These are phyloP conservation scores for Drosophila nannoptera DNA, from an alignment of 1,140 invertebrate species.

Conservation along the genomic window DNA sequence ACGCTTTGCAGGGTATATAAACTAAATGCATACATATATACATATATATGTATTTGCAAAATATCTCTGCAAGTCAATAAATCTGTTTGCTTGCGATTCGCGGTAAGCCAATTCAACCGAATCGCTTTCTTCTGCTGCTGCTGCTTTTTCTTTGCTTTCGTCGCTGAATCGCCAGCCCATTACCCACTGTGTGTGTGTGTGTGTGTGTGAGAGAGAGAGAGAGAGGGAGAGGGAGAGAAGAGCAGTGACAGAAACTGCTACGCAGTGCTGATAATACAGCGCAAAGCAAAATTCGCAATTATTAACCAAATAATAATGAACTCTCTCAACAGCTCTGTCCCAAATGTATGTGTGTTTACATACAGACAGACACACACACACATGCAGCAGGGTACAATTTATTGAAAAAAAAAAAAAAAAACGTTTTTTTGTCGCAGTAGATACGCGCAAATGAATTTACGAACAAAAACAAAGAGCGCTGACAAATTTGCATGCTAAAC, in stretches of 20 bases:
- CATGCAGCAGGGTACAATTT: too few relatives aligned
- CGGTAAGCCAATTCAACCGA: slow-evolving; percentile 64
- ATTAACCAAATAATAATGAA: slow-evolving; percentile 65
- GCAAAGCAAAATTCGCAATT: slow-evolving; percentile 59
- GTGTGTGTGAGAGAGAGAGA: neutral
- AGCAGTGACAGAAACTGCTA: slow-evolving; percentile 12
- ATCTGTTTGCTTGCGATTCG: slow-evolving; percentile 53
- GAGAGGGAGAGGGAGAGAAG: slow-evolving; percentile 15
- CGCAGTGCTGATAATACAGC: slow-evolving; percentile 67
- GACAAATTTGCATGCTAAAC: slow-evolving; percentile 62
- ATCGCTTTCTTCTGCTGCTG: slow-evolving; percentile 37
- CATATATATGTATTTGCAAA: neutral
- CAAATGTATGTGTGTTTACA: neutral
- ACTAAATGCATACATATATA: slow-evolving; percentile 22
- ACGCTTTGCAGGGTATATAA: slow-evolving; percentile 40
- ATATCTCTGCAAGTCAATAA: slow-evolving; percentile 45
- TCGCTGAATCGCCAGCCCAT: slow-evolving; percentile 8
- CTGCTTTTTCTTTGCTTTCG: slow-evolving; percentile 35
- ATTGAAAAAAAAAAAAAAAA: neutral
- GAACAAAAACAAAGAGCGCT: slow-evolving; percentile 33
- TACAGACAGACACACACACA: slow-evolving; percentile 13
- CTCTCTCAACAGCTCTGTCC: slow-evolving; percentile 20
- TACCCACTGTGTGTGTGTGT: neutral
- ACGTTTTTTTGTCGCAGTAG: slow-evolving; percentile 20
- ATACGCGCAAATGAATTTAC: slow-evolving; percentile 33